These are phyloP conservation scores for Rana temporaria DNA, from an alignment of 2,113 vertebrate species.

Conservation along the genomic window DNA sequence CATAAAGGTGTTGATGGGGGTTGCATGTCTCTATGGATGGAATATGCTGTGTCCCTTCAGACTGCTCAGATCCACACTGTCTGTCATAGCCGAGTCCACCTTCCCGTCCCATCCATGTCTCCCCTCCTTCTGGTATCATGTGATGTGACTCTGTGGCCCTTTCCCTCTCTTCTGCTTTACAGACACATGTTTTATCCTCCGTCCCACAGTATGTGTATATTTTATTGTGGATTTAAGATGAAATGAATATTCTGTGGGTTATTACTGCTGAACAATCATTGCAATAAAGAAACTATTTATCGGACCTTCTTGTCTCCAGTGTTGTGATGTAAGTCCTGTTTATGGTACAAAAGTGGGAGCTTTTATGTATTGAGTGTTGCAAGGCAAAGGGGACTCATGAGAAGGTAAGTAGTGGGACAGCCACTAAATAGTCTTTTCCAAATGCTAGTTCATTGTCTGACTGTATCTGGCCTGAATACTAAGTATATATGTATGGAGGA, in stretches of 20 bases:
- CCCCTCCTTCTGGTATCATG: slow-evolving; percentile 22
- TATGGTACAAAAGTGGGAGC: too few species aligned
- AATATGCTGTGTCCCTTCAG: not conserved
- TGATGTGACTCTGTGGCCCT: slow-evolving; percentile 35
- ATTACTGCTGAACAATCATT: slow-evolving; percentile 25
- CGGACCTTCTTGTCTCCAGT: not conserved
- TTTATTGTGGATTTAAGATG: slow-evolving; percentile 51
- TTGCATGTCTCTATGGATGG: slow-evolving; percentile 4
- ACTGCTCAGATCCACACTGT: not conserved
- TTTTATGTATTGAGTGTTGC: too few species aligned
- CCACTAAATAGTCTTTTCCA: too few species aligned
- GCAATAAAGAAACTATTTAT: slow-evolving; percentile 54
- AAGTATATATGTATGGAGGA: too few species aligned
- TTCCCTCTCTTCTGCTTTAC: slow-evolving; percentile 7
- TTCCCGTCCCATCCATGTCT: not conserved
- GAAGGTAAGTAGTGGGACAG: too few species aligned
- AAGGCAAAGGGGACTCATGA: too few species aligned
- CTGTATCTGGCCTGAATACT: too few species aligned
- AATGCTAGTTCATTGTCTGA: too few species aligned
- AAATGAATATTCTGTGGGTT: slow-evolving; percentile 44
- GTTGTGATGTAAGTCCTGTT: too few species aligned
- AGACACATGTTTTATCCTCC: slow-evolving; percentile 9
- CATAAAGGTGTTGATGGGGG: not conserved
- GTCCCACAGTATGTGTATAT: slow-evolving; percentile 43
- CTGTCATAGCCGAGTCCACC: not conserved